phyloP scores from a whole-genome alignment of 2,797 vertebrate genomes.

The Balearica regulorum region DNA sequence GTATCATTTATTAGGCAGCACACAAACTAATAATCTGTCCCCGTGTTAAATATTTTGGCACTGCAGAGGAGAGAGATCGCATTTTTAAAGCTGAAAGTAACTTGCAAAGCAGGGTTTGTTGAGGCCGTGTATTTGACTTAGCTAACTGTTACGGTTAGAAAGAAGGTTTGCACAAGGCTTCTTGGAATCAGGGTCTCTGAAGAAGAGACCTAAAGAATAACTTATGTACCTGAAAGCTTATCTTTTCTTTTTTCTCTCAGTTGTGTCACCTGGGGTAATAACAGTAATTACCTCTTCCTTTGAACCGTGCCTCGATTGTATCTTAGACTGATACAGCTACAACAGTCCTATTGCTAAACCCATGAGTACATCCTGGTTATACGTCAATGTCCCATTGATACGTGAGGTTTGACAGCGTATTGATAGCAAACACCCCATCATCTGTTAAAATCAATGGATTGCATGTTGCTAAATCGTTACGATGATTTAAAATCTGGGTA shows the following conservation, averaged over 20 bases:
- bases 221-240: background rate
- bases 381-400: rapidly evolving
- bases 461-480: background rate
- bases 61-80: background rate
- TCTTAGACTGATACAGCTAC: background rate
- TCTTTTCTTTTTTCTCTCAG: too few relatives aligned
- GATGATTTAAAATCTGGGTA: background rate
- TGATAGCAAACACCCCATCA: background rate
- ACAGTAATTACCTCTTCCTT: background rate
- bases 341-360: background rate
- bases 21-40: background rate
- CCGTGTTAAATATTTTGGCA: background rate
- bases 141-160: background rate
- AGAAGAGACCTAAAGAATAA: background rate
- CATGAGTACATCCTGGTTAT: rapidly evolving
- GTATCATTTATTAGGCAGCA: background rate
- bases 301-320: background rate
- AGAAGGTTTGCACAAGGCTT: background rate
- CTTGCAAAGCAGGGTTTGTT: background rate
- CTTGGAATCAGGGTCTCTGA: background rate
- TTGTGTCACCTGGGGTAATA: background rate
- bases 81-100: background rate
- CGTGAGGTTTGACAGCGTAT: background rate
- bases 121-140: background rate
- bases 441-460: background rate